Evolutionary conservation across 2,888 invertebrate genomes (phyloP).

Genomic region (Aphrophora alni): DNA sequence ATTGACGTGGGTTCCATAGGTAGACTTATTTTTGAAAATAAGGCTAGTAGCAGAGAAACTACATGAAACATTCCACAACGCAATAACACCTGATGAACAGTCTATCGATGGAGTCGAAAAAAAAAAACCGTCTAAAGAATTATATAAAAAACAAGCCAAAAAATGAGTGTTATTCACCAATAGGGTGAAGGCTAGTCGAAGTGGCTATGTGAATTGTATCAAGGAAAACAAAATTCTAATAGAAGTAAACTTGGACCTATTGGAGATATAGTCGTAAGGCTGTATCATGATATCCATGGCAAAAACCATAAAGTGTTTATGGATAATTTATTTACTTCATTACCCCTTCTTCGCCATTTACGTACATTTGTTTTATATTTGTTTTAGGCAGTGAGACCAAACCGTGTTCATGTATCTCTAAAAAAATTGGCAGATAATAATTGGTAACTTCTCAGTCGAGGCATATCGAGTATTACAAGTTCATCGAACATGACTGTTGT

Average conservation of each 20-base stretch:
- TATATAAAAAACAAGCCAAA: conserved; percentile 23
- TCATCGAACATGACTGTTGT: conserved; percentile 40
- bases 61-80: conserved; percentile 24
- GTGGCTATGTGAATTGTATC: conserved; percentile 14
- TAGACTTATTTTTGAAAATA: conserved; percentile 37
- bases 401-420: conserved; percentile 15
- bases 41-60: conserved; percentile 2
- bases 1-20: too few species aligned
- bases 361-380: background rate
- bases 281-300: too few species aligned
- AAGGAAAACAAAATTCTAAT: background rate
- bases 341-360: conserved; percentile 2
- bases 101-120: conserved; percentile 23
- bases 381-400: conserved; percentile 22
- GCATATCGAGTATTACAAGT: conserved; percentile 34
- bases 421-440: background rate
- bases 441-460: conserved; percentile 23
- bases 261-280: conserved; percentile 15
- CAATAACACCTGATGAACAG: background rate
- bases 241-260: background rate
- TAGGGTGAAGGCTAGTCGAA: conserved; percentile 26
- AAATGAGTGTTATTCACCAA: conserved; percentile 27
- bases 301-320: conserved; percentile 27
- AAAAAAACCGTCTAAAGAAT: conserved; percentile 8
- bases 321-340: conserved; percentile 18